A percentile compares a stretch with the other conserved stretches of the same genome.
phyloP scores from a whole-genome alignment of 2,113 vertebrate species.

The Oreochromis niloticus region DNA sequence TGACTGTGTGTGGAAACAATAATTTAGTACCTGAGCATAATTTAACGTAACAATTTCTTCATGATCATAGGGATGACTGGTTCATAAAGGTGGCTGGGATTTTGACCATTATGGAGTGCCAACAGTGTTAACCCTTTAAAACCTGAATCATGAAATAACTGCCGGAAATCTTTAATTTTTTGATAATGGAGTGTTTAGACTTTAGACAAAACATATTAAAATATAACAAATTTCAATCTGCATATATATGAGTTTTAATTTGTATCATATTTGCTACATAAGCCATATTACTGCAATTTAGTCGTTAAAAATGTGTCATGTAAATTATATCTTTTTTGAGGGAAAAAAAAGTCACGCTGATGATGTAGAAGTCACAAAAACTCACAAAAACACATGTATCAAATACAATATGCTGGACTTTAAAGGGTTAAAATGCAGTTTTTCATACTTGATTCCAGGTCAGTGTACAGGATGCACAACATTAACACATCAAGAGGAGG shows the following conservation, averaged over 20 bases:
- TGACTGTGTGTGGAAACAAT: background rate
- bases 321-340: background rate
- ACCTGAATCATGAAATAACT: rapidly evolving
- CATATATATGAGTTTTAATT: background rate
- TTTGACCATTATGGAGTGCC: background rate
- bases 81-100: background rate
- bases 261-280: background rate
- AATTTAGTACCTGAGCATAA: background rate
- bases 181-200: background rate
- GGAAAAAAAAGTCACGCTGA: background rate
- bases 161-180: background rate
- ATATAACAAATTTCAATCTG: background rate
- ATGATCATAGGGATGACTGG: background rate
- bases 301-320: background rate
- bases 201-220: background rate
- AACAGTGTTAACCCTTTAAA: background rate
- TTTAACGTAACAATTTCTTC: background rate
- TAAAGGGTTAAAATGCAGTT: background rate
- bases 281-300: background rate
- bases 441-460: background rate
- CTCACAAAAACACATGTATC: background rate
- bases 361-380: background rate
- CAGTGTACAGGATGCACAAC: background rate
- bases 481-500: background rate
- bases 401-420: background rate